phyloP scores from a whole-genome alignment of 2,888 invertebrate species.

The Coenonympha arcania region DNA sequence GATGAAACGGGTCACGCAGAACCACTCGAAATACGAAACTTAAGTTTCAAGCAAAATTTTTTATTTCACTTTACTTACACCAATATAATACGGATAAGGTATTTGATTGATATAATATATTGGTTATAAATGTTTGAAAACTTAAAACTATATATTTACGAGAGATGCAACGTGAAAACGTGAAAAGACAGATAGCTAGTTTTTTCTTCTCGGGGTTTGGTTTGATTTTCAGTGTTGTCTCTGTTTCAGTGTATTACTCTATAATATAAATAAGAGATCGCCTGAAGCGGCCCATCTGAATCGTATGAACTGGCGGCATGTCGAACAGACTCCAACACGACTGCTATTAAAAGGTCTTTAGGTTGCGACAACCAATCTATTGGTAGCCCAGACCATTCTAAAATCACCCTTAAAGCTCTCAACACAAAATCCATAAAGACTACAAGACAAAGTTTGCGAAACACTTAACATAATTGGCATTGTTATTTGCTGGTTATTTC shows the following conservation, averaged over 20 bases:
- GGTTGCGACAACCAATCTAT: constrained; percentile 42
- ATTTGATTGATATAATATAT: too few relatives aligned
- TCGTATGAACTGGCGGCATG: constrained; percentile 44
- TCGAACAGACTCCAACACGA: constrained; percentile 42
- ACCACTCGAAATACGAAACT: too few relatives aligned
- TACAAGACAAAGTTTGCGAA: constrained; percentile 20
- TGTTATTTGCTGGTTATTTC: constrained; percentile 23
- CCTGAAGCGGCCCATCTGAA: constrained; percentile 51
- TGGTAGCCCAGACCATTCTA: constrained; percentile 7
- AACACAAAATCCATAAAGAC: constrained; percentile 11
- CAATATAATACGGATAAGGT: too few relatives aligned
- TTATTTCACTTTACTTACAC: too few relatives aligned
- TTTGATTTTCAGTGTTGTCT: background rate
- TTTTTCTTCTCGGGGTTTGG: background rate
- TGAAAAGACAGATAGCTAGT: too few relatives aligned
- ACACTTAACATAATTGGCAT: constrained; percentile 31
- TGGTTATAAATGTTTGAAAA: too few relatives aligned
- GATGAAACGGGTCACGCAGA: too few relatives aligned
- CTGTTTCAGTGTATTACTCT: constrained; percentile 30
- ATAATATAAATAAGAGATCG: constrained; percentile 49
- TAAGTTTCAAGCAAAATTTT: too few relatives aligned
- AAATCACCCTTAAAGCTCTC: constrained; percentile 21
- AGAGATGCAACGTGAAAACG: too few relatives aligned
- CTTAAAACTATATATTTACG: too few relatives aligned
- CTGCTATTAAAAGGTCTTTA: constrained; percentile 68